These are phyloP conservation scores for Globia sparganii DNA, from an alignment of 2,888 invertebrate species.

Conservation along the genomic window DNA sequence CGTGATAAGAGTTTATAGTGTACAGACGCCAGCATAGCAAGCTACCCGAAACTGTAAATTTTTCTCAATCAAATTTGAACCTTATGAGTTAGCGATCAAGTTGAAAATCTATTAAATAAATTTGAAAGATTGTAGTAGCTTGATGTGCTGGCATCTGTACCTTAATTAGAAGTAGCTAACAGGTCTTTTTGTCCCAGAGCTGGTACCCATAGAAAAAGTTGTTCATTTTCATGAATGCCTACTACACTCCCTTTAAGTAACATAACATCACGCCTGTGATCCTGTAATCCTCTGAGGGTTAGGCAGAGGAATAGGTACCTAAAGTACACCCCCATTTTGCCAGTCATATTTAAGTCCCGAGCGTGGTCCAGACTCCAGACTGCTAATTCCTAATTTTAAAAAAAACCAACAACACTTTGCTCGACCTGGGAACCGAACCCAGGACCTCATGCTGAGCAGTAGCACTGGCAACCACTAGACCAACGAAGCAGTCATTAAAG, in stretches of 20 bases:
- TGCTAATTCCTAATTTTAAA: not conserved
- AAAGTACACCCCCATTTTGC: not conserved
- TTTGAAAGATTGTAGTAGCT: no score
- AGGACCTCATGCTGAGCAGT: no score
- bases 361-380: not conserved
- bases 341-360: not conserved
- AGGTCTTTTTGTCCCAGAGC: not conserved
- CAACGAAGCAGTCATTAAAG: not conserved
- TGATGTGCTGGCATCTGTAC: no score
- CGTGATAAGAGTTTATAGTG: conserved; percentile 28
- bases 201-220: not conserved
- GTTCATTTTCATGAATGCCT: not conserved
- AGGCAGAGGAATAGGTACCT: not conserved
- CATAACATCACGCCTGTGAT: not conserved
- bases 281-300: not conserved
- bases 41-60: no score
- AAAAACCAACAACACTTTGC: not conserved
- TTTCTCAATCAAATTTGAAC: no score
- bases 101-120: no score
- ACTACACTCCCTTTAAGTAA: not conserved
- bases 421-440: not conserved
- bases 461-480: not conserved
- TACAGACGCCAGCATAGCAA: no score
- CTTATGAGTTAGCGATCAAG: no score
- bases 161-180: conserved; percentile 9